A percentile compares a stretch with the other conserved stretches of the same genome.
Conservation (phyloP, 2,797 vertebrate species). For the Limosa lapponica region DNA sequence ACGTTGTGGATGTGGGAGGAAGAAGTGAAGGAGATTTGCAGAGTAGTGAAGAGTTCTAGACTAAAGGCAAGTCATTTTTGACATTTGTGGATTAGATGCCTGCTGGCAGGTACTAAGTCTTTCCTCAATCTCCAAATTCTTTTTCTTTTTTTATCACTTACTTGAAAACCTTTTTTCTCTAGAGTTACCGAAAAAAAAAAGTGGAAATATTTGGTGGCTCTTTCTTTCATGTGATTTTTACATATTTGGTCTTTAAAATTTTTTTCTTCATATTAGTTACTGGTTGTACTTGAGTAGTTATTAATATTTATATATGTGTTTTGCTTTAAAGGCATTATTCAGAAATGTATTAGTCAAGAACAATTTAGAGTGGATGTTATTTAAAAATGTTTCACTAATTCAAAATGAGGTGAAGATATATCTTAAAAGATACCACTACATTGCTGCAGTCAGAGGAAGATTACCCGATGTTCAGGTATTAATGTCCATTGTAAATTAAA, state of each 20-base stretch:
- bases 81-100: neutral
- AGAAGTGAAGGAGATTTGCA: neutral
- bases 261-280: neutral
- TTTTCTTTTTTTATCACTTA: neutral
- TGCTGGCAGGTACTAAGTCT: neutral
- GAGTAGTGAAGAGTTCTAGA: neutral
- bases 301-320: neutral
- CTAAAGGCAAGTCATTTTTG: neutral
- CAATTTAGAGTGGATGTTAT: neutral
- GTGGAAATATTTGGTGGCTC: neutral
- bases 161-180: neutral
- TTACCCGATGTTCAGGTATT: neutral
- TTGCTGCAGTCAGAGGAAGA: neutral
- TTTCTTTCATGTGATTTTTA: neutral
- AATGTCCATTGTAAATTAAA: constrained; percentile 17
- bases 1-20: neutral
- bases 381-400: neutral
- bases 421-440: neutral
- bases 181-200: neutral
- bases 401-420: neutral
- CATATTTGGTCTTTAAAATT: neutral
- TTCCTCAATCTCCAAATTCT: neutral
- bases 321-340: neutral
- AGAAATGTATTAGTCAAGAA: neutral
- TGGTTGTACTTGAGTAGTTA: neutral